Conservation (phyloP, 2,888 invertebrate genomes). For the Candidula unifasciata region DNA sequence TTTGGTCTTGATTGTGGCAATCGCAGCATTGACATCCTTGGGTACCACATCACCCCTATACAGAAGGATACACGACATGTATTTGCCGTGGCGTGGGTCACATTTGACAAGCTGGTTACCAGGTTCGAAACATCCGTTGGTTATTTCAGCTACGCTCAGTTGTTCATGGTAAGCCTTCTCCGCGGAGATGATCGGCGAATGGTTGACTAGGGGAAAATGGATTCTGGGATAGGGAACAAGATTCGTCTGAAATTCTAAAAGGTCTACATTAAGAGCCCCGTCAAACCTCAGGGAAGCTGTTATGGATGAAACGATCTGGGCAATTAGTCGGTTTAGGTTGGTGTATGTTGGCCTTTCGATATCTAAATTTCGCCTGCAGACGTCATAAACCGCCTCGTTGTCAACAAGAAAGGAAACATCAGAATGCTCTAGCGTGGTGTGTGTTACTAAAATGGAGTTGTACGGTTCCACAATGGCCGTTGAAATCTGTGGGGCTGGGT, state of each 20-base stretch:
- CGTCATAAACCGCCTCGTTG: conserved; percentile 48
- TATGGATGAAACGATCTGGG: conserved; percentile 64
- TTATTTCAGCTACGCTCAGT: conserved; percentile 44
- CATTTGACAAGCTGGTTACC: conserved; percentile 40
- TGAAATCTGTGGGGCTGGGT: conserved; percentile 48
- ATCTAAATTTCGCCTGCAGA: conserved; percentile 45
- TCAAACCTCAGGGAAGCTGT: conserved; percentile 77
- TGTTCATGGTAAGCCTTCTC: conserved; percentile 50
- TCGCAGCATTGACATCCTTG: conserved; percentile 48
- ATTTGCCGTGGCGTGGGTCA: conserved; percentile 45
- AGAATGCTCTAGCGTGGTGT: conserved; percentile 47
- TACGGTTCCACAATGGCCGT: conserved; percentile 49
- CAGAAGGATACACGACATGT: conserved; percentile 41
- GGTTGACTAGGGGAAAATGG: conserved; percentile 84
- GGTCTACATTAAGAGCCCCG: conserved; percentile 78
- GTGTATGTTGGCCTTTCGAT: conserved; percentile 49
- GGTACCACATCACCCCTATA: conserved; percentile 47
- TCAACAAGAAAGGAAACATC: conserved; percentile 45
- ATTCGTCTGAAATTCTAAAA: conserved; percentile 80
- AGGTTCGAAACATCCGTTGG: conserved; percentile 44
- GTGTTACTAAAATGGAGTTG: conserved; percentile 47
- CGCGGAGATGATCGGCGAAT: conserved; percentile 43
- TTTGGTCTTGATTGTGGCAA: conserved; percentile 66
- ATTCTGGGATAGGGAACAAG: conserved; percentile 80
- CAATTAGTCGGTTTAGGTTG: conserved; percentile 42